A percentile compares a stretch with the other conserved stretches of the same genome.
phyloP scores from a whole-genome alignment of 2,888 invertebrate species.

The Theretra japonica region DNA sequence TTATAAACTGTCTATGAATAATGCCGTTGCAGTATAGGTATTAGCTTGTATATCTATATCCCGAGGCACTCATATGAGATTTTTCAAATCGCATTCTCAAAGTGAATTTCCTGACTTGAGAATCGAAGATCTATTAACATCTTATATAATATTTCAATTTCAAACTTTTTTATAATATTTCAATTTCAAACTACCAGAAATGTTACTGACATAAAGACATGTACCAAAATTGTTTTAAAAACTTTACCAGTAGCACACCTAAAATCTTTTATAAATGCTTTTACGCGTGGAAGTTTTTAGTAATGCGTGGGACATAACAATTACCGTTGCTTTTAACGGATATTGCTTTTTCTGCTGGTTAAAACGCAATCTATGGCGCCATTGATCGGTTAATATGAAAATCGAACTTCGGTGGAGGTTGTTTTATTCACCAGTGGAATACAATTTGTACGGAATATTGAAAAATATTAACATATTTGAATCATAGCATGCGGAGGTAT shows the following conservation, averaged over 20 bases:
- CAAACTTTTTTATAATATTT: too few species aligned
- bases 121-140: too few species aligned
- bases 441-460: background rate
- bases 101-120: too few species aligned
- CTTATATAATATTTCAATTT: too few species aligned
- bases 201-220: background rate
- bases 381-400: conserved; percentile 20
- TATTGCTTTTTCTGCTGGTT: conserved; percentile 24
- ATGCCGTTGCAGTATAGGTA: too few species aligned
- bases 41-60: too few species aligned
- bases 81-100: too few species aligned
- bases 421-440: background rate
- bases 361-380: conserved; percentile 18
- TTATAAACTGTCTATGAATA: too few species aligned
- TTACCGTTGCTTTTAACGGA: conserved; percentile 23
- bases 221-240: background rate
- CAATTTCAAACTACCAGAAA: too few species aligned
- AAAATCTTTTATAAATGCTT: conserved; percentile 13
- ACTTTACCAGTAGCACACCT: conserved; percentile 12
- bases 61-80: too few species aligned
- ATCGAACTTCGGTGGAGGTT: background rate
- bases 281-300: conserved; percentile 15
- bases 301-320: conserved; percentile 16
- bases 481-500: too few species aligned
- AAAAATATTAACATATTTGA: too few species aligned